Base-by-base conservation (phyloP, 2,888 invertebrate genomes). In the Diabrotica balteata region DNA sequence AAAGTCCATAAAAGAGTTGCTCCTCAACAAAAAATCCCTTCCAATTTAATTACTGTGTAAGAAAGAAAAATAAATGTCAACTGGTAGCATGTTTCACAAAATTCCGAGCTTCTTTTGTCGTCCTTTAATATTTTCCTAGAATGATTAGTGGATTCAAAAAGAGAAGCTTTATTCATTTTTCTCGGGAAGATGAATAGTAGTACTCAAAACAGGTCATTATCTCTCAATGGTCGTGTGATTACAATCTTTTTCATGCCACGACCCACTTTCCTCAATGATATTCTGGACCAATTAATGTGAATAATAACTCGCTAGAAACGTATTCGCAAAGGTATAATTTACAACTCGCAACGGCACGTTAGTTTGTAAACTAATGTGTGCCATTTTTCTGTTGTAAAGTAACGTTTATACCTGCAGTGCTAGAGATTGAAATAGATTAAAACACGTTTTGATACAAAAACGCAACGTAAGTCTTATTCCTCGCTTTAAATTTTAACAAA, bases 141-240 rank as follows among this genome's bases (percentile, higher is more conserved):
- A 54, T 54, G 53, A 54, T 54, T 43, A 42, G 32, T 42, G 42
- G 42, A 54, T 42, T 54, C 9, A 54, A 54, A 54, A 54, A 42
- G 42, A 54, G 54, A 22, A 54, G 54, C 42, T 17, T 54, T 54
- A 54, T 54, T 54, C 42, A 54, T 54, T 54, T 54, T 54, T 54
- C 54, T 43, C 54, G 54, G 17, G 17, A 51, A 51, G 51, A 51
- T 54, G 54, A 54, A 54, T 42, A 42, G 54, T 4, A 54, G 32
- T 54, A 42, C 32, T 54, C 54, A 9, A 54, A 54, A 54, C 32
- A 54, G 54, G 42, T 54, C 54, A 54, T 54, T 54, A 54, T 54
- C 54, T 54, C 32, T 54, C 54, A 54, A 54, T 54, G 54, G 54
- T 54, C 54, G 54, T 42, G 42, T 54, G 54, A 54, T 54, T 54